Conservation (phyloP, 2,797 vertebrate species). For the Otus scops region DNA sequence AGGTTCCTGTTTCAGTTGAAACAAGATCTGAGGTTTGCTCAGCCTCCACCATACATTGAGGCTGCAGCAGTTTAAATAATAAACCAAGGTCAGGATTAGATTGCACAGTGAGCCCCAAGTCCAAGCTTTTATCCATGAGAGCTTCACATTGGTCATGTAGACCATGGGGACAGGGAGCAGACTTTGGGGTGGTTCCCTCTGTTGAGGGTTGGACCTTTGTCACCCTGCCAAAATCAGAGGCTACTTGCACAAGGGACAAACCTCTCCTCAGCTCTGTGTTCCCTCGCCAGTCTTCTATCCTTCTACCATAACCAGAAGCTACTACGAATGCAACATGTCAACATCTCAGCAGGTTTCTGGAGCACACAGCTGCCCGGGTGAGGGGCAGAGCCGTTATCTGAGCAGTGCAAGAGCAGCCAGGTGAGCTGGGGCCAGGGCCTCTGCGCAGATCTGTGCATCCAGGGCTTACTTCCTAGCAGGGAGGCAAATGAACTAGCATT, state of each 20-base stretch:
- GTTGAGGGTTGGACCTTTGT: background rate
- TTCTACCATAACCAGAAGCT: background rate
- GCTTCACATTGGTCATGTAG: fast-evolving
- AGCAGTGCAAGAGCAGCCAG: background rate
- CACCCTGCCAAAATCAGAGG: background rate
- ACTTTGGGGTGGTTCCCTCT: background rate
- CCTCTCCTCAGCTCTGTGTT: background rate
- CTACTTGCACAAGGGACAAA: background rate
- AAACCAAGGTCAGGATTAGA: background rate
- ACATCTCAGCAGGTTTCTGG: background rate
- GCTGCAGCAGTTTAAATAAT: background rate
- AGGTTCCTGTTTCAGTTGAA: background rate
- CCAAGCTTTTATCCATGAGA: background rate
- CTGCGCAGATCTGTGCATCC: background rate
- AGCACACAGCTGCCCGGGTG: fast-evolving
- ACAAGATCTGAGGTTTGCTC: background rate
- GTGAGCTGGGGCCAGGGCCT: background rate
- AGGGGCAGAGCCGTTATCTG: background rate
- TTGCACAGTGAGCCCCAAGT: fast-evolving
- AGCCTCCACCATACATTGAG: background rate
- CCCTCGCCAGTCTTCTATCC: background rate
- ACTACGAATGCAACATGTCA: fast-evolving
- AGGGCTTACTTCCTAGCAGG: background rate
- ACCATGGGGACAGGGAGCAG: background rate
- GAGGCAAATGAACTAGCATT: background rate